Evolutionary conservation across 1,140 invertebrate species (phyloP), one percentile per base, ranked within the genome.

Genomic region (Thaumetopoea pityocampa): DNA sequence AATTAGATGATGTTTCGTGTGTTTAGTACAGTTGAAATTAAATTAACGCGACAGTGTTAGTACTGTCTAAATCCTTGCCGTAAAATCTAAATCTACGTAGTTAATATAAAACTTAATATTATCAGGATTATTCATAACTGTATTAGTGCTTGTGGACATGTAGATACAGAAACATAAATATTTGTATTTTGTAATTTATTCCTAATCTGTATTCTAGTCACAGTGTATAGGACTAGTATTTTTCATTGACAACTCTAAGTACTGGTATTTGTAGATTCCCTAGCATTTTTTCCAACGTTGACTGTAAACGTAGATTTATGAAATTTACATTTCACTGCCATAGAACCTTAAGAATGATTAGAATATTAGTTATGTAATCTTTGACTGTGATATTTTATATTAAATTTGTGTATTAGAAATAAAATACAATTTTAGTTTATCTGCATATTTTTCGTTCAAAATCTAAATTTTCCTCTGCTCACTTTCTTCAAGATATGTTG

Each of bases 331-430:
- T 68, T 67, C 68, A 79, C 78, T 82, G 78, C 78, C 78, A 79
- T 82, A 67, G 69, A 65, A 53, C 55, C 60, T 58, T 72, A 77
- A 67, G 59, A 49, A 62, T 73, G 66, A 33, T 26, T 59, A 54
- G 55, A 38, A 55, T 48, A 64, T 73, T 80, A 80, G 76, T 77
- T 76, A 51, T 74, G 52, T 78, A 72, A 79, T 78, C 67, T 76
- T 78, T 78, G 78, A 82, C 78, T 82, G 78, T 82, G 78, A 82
- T 82, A 82, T 78, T 82, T n/a, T 80, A 80, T 82, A 71, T 78
- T 72, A 41, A 78, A 82, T 68, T 78, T 57, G 67, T 77, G 72
- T 73, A 73, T 73, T 78, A 76, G 71, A 64, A 65, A 48, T 77
- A 59, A 76, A n/a, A 66, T 68, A 60, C 78, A 72, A 55, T 47